Evolutionary conservation across 2,888 invertebrate species (phyloP), one percentile per base, ranked within the genome.

Genomic region (Platypus cylindrus): DNA sequence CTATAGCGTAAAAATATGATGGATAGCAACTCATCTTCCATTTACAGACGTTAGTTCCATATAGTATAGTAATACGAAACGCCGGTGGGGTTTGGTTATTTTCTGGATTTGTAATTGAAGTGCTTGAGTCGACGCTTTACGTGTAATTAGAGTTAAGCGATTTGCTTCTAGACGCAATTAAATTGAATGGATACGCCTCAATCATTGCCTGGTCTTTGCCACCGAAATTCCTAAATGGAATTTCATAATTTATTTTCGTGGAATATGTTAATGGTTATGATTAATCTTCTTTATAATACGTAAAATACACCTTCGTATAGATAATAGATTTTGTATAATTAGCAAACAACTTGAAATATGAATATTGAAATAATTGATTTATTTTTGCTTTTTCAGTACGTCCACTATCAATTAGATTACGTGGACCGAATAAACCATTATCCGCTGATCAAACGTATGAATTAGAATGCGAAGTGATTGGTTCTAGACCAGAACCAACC

Each of bases 401-500:
- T 46, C 82, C 82, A 25, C 59, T 81, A 46, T 71, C 71, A 64
- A 78, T 80, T 38, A 71, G 70, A 51, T 65, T 83, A 45, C 65
- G 74, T 49, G 75, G 75, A 16, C 73, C 77, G 50, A 77, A 78
- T 58, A 70, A 71, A 48, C 75, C 81, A 35, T 63, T 83, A 48
- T 79, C 79, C 34, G 78, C 80, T 16, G 76, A 75, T 41, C 72
- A 67, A 54, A 68, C 73, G 45, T 79, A 81, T 63, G 75, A 78
- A 56, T 64, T 83, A 45, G 71, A 67, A 49, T 83, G 83, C 58
- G 73, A 77, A 55, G 75, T 80, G 26, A 71, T 76, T 39, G 83
- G 83, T 18, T 76, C 82, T 28, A 67, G 78, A 49, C 82, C 82
- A 18, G 68, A 72, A n/a, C 80, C 83, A n/a, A 69, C 72, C 46